Conservation (phyloP, 2,797 vertebrate species). For the Brotogeris chrysoptera region DNA sequence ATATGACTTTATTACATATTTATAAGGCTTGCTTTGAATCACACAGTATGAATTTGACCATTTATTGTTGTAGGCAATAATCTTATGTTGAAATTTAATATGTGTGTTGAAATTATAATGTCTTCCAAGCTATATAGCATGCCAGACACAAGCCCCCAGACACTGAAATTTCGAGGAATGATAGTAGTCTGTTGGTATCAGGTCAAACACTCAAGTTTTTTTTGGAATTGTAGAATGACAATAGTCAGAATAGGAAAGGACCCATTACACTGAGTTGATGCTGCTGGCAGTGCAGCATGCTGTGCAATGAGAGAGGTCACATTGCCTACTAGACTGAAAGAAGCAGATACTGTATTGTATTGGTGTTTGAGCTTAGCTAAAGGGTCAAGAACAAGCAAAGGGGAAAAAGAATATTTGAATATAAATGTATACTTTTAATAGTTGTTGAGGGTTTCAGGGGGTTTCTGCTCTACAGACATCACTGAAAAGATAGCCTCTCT, state of each 20-base stretch:
- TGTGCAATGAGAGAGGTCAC: neutral
- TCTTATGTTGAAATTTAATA: constrained; percentile 5
- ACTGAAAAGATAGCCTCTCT: neutral
- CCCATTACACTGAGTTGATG: neutral
- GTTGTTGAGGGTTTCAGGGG: neutral
- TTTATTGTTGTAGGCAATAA: constrained; percentile 15
- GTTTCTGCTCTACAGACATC: neutral
- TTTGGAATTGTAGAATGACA: neutral
- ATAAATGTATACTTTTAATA: constrained; percentile 32
- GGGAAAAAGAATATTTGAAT: constrained; percentile 17
- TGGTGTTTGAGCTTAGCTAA: constrained; percentile 21
- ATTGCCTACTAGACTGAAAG: neutral
- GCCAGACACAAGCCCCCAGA: neutral
- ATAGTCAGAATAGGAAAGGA: neutral
- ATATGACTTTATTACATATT: neutral
- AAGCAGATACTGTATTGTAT: neutral
- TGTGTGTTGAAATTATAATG: neutral
- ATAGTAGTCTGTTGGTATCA: neutral
- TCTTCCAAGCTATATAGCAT: neutral
- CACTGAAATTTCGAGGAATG: neutral
- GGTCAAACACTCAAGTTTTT: neutral
- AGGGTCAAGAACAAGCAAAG: constrained; percentile 30
- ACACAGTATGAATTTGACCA: neutral
- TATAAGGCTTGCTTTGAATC: constrained; percentile 14
- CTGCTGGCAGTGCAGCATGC: neutral